Percentiles rank a stretch among this genome's conserved stretches.
Evolutionary conservation across 2,113 vertebrate genomes (phyloP).

Genomic region (Fregetta grallaria): DNA sequence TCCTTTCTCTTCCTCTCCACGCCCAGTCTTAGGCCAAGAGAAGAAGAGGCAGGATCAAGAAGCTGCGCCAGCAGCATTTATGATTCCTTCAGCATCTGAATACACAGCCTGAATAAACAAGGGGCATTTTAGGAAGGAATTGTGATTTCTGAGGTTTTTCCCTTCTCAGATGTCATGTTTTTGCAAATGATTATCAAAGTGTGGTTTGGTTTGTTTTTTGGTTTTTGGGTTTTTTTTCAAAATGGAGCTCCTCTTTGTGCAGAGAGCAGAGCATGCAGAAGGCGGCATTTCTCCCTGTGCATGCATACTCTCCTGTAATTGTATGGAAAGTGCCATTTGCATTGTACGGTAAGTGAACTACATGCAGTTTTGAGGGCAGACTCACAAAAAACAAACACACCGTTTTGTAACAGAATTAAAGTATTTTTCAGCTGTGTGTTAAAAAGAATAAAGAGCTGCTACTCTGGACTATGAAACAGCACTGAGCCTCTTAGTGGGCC

Average conservation of each 20-base stretch:
- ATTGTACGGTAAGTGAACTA: not conserved
- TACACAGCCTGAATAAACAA: not conserved
- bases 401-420: not conserved
- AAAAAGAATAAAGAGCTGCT: conserved; percentile 38
- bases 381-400: not conserved
- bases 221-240: not conserved
- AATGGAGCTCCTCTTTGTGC: not conserved
- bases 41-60: conserved; percentile 1
- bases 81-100: not conserved
- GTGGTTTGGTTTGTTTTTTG: not conserved
- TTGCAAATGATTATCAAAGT: not conserved
- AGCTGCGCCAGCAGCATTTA: not conserved
- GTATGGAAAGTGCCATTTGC: not conserved
- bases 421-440: not conserved
- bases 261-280: not conserved
- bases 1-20: not conserved
- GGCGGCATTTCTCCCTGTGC: not conserved
- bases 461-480: not conserved
- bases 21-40: not conserved
- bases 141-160: not conserved
- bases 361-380: not conserved
- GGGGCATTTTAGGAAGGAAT: not conserved
- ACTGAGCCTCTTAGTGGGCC: conserved; percentile 25
- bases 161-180: not conserved
- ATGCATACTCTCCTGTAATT: not conserved